phyloP scores from a whole-genome alignment of 2,113 vertebrate genomes.

The Charadrius vociferus region DNA sequence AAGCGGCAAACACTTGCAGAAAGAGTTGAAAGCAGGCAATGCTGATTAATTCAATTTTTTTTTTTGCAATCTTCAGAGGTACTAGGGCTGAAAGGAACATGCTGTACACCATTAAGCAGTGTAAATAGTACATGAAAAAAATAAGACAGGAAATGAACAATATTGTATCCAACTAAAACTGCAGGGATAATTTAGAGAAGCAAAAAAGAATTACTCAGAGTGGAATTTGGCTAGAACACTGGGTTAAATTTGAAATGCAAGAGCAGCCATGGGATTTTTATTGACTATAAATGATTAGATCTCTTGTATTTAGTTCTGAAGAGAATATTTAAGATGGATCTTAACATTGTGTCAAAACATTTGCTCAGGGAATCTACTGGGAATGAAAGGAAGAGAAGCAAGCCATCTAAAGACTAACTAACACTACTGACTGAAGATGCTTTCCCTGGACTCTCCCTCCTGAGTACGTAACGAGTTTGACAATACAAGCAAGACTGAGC shows the following conservation, averaged over 20 bases:
- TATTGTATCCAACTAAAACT: conserved; percentile 68
- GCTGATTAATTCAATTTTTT: conserved; percentile 19
- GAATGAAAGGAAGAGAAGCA: background rate
- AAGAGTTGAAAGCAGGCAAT: conserved; percentile 27
- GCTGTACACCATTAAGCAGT: conserved; percentile 60
- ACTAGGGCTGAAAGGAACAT: conserved; percentile 61
- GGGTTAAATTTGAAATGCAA: conserved; percentile 59
- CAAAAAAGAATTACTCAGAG: conserved; percentile 68
- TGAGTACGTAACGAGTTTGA: background rate
- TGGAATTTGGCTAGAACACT: conserved; percentile 65
- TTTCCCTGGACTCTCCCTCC: background rate
- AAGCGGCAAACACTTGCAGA: background rate
- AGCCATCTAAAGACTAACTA: background rate
- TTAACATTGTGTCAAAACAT: background rate
- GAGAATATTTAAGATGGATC: conserved; percentile 7
- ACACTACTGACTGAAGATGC: background rate
- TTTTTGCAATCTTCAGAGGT: conserved; percentile 39
- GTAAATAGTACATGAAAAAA: conserved; percentile 69
- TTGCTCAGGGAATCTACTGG: background rate
- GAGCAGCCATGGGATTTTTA: conserved; percentile 57
- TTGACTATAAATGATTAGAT: conserved; percentile 51
- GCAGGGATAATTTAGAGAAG: conserved; percentile 65
- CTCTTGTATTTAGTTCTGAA: conserved; percentile 8
- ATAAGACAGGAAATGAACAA: conserved; percentile 64
- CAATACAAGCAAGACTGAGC: background rate